Conservation (phyloP, 2,888 invertebrate species). For the Philonicus albiceps region DNA sequence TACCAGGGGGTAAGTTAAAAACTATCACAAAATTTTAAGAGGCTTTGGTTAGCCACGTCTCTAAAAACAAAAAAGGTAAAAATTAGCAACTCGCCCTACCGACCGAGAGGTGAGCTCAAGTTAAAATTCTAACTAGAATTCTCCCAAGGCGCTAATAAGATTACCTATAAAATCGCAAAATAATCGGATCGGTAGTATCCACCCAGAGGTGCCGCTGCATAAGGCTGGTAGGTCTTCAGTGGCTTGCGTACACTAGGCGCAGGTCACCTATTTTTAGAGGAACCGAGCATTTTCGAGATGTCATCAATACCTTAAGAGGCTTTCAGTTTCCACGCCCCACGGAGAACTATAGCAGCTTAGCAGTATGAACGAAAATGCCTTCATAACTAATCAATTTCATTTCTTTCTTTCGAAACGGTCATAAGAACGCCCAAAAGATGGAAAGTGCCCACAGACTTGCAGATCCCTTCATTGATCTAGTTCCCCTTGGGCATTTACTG, state of each 20-base stretch:
- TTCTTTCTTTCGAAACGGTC: not conserved
- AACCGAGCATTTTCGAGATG: not conserved
- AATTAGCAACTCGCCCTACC: not conserved
- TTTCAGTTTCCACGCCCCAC: not conserved
- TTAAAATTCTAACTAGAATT: not conserved
- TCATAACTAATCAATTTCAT: not conserved
- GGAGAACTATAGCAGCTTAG: not conserved
- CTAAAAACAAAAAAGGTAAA: not conserved
- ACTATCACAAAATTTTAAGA: not conserved
- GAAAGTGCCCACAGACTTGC: not conserved
- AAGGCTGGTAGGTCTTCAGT: not conserved
- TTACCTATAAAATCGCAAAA: not conserved
- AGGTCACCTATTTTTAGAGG: not conserved
- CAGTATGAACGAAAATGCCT: not conserved
- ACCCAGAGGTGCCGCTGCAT: not conserved
- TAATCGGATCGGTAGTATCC: not conserved
- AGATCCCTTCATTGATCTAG: not conserved
- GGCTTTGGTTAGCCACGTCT: not conserved
- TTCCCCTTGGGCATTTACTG: not conserved
- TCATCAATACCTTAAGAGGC: not conserved
- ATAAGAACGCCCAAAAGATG: not conserved
- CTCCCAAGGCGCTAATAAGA: not conserved
- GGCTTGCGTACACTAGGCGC: not conserved
- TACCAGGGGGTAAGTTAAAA: not conserved
- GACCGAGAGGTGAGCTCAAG: not conserved